Base-by-base conservation (phyloP, 2,888 invertebrate genomes). In the Watsonalla cultraria region DNA sequence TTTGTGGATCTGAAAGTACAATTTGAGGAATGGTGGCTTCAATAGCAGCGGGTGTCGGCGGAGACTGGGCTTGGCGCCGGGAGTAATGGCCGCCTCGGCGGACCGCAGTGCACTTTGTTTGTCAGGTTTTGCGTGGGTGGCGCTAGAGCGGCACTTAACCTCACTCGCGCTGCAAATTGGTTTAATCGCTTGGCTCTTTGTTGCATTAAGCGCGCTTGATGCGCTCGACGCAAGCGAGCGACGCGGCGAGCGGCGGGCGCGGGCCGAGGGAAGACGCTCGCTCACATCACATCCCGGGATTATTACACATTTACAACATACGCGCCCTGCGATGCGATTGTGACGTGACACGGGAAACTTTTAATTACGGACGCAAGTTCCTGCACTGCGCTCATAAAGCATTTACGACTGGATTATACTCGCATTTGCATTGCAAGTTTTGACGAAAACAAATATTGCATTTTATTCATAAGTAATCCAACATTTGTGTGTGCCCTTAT, bases 121-220 rank as follows among this genome's bases (percentile, higher is more conserved):
- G 53, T 42, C 57, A 55, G 51, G 57, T 61, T 63, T 54, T 61
- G 58, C 56, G 52, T 15, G 53, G 61, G 55, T 42, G 24, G 52
- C 56, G 58, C 47, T 48, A 48, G 51, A 42, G 51, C 47, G 42
- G 56, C 58, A 60, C 58, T 58, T 54, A 57, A 51, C 57, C 52
- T 48, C 47, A 35, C 47, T 48, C 47, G 47, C 35, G 47, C 47
- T 48, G 54, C 68, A 69, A 77, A 76, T 75, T 70, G 68, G 59
- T 70, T 66, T 69, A 70, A 76, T 72, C 65, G 64, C 67, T 68
- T 51, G 57, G 65, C 62, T 68, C 68, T 74, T 65, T 65, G 68
- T 72, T 67, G 68, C 65, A 67, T 60, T 62, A 63, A 61, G 54
- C 58, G 58, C 55, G 42, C 47, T 51, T 37, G 14, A 46, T 15